Evolutionary conservation across 2,888 invertebrate species (phyloP), one percentile per base, ranked within the genome.

Genomic region (Asteroscopus sphinx): DNA sequence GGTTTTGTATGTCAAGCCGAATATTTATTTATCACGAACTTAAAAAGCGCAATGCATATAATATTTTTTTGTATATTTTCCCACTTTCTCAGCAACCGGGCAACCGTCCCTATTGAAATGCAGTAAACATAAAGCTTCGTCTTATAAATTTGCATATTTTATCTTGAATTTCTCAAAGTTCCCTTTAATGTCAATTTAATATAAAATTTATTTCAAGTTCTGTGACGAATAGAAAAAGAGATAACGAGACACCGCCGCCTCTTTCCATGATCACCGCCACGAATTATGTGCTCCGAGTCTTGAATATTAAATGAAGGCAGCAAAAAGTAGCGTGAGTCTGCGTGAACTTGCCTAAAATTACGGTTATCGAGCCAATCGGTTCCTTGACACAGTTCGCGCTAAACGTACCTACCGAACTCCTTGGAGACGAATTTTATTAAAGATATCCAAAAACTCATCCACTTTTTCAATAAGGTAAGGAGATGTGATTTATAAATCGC

Each of bases 271-370:
- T 90, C 89, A 89, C 83, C 85, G 82, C 82, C 79, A 78, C 86
- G 87, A 91, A 91, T 91, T 90, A 91, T 89, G 86, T 83, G 84
- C 79, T 82, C 73, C 89, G 87, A 83, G 88, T 63, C 79, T 73
- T 86, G 91, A 92, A 92, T 92, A 86, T 84, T 84, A 88, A 91
- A 86, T 81, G 84, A 81, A 82, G 79, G 80, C 79, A 80, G 75
- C 76, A 82, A 83, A 85, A 86, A 86, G 81, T 79, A 82, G 76
- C 79, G 80, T 61, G 79, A 79, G 77, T 79, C 76, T 76, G 70
- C 79, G 80, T 83, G 83, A 87, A 87, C 84, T 86, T 87, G 79
- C 77, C 81, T 82, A 81, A 87, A 88, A 88, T 90, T 87, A 90
- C 85, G 82, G 83, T 83, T 86, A 86, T 86, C 79, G 82, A 85